A percentile compares a stretch with the other conserved stretches of the same genome.
Evolutionary conservation across 2,888 invertebrate genomes (phyloP).

Genomic region (Cosmia pyralina): DNA sequence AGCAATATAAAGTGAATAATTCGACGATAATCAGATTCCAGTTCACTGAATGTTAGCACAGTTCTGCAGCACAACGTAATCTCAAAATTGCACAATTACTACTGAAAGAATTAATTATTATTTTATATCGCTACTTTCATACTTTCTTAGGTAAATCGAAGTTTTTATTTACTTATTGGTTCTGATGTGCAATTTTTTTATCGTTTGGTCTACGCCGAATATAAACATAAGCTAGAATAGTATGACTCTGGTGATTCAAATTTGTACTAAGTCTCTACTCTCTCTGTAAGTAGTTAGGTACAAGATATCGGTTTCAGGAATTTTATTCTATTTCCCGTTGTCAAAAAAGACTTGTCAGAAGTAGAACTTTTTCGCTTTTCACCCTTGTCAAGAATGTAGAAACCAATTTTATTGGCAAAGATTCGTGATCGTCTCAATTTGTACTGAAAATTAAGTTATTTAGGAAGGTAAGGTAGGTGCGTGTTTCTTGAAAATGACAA

Average conservation of each 20-base stretch:
- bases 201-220: not conserved
- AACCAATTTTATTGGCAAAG: not conserved
- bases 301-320: not conserved
- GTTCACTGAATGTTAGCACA: slow-evolving; percentile 13
- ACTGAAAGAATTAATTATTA: not conserved
- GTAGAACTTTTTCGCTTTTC: not conserved
- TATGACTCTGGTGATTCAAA: not conserved
- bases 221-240: not conserved
- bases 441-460: not conserved
- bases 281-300: not conserved
- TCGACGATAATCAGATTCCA: slow-evolving; percentile 19
- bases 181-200: not conserved
- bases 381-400: not conserved
- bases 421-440: not conserved
- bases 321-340: no score
- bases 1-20: slow-evolving; percentile 11
- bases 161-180: not conserved
- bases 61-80: slow-evolving; percentile 6
- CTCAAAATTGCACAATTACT: slow-evolving; percentile 15
- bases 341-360: not conserved
- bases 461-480: not conserved
- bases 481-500: not conserved
- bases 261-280: not conserved
- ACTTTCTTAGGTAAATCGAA: not conserved
- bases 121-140: not conserved